Evolutionary conservation across 1,140 invertebrate genomes (phyloP).

Genomic region (Megalonaias nervosa): DNA sequence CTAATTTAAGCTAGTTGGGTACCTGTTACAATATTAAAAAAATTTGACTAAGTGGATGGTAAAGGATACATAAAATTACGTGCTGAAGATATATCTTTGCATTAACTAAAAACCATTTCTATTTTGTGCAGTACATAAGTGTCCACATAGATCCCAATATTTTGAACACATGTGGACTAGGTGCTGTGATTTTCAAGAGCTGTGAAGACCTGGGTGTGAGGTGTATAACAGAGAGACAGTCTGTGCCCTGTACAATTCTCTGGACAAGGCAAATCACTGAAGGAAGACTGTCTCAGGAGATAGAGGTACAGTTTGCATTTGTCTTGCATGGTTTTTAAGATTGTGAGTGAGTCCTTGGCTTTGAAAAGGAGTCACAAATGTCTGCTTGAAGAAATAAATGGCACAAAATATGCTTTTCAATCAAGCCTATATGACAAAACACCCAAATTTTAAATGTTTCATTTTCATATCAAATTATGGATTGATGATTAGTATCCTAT

Average conservation of each 20-base stretch:
- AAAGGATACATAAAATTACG: too few species aligned
- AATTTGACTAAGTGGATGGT: too few species aligned
- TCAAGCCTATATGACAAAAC: too few species aligned
- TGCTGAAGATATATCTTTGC: too few species aligned
- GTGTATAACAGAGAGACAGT: conserved; percentile 43
- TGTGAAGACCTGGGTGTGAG: conserved; percentile 46
- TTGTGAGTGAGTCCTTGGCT: neutral
- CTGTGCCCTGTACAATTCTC: conserved; percentile 44
- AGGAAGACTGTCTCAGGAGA: conserved; percentile 17
- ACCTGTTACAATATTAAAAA: too few species aligned
- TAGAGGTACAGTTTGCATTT: conserved; percentile 10
- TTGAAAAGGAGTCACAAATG: neutral
- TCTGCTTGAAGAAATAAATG: too few species aligned
- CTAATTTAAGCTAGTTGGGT: too few species aligned
- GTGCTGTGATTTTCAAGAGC: conserved; percentile 39
- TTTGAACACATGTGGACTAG: conserved; percentile 46
- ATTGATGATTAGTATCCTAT: too few species aligned
- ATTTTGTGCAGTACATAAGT: conserved; percentile 45
- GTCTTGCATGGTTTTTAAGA: neutral
- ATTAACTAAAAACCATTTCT: neutral
- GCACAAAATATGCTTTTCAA: too few species aligned
- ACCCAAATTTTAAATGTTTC: too few species aligned
- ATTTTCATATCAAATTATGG: too few species aligned
- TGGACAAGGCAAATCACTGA: conserved; percentile 47
- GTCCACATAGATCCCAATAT: conserved; percentile 47